Percentiles rank a stretch among this genome's conserved stretches.
These are phyloP conservation scores for Spinibarbus caldwelli DNA, from an alignment of 2,797 vertebrate genomes.

Conservation along the genomic window DNA sequence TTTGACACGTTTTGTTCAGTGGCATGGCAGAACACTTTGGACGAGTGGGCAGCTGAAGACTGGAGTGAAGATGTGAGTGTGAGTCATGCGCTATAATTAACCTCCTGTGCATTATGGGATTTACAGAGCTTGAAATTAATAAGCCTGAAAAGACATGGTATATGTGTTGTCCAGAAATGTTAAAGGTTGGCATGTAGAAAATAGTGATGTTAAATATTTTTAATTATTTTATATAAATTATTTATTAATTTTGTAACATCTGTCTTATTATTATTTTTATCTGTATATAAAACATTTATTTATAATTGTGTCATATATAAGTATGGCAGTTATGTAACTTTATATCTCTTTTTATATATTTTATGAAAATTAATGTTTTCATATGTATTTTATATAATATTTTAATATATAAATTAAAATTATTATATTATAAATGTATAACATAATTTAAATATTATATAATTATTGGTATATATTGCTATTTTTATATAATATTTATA, in stretches of 20 bases:
- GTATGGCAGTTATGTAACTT: background rate
- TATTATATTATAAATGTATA: background rate
- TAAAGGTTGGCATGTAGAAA: background rate
- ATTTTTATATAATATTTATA: background rate
- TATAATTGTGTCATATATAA: background rate
- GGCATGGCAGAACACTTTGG: constrained; percentile 88
- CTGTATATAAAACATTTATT: background rate
- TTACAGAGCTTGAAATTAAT: constrained; percentile 74
- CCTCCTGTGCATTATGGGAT: constrained; percentile 22
- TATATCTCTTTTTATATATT: background rate
- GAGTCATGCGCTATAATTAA: constrained; percentile 64
- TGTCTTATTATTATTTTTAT: background rate
- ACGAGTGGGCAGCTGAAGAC: constrained; percentile 94
- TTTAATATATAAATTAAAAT: background rate
- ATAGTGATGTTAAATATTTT: background rate
- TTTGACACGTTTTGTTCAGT: constrained; percentile 64
- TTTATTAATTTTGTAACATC: too few species aligned
- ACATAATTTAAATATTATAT: background rate
- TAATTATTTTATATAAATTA: too few species aligned
- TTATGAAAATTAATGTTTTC: too few species aligned
- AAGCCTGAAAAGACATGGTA: constrained; percentile 3
- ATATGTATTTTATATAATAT: background rate
- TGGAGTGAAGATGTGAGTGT: constrained; percentile 95
- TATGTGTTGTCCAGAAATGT: background rate
- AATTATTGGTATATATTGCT: background rate